These are phyloP conservation scores for Callorhinus ursinus DNA, from an alignment of 2,113 vertebrate genomes.

Conservation along the genomic window DNA sequence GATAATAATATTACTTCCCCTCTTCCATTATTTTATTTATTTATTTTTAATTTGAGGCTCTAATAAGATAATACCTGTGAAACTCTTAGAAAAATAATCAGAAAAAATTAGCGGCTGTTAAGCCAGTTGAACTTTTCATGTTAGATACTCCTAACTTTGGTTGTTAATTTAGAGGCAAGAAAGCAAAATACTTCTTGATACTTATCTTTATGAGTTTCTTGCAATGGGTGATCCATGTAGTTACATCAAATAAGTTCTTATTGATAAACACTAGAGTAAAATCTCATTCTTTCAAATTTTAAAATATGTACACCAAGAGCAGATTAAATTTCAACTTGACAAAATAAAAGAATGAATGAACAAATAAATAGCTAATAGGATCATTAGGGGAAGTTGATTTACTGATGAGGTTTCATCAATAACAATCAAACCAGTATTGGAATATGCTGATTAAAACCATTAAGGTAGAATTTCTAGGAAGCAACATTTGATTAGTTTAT, in stretches of 20 bases:
- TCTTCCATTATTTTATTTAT: background rate
- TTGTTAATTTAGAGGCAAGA: background rate
- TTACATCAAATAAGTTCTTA: background rate
- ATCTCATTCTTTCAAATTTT: background rate
- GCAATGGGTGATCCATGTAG: background rate
- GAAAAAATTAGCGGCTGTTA: background rate
- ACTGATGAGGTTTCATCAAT: background rate
- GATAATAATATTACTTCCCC: background rate
- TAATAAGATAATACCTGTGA: background rate
- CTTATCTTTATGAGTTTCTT: background rate
- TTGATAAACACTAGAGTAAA: background rate
- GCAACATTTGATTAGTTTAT: background rate
- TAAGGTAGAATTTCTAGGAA: constrained; percentile 10
- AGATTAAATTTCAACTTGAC: constrained; percentile 7
- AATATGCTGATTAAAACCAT: background rate
- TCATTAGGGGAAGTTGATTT: background rate
- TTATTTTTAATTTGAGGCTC: background rate
- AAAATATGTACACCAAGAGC: background rate
- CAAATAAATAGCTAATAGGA: background rate
- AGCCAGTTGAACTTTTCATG: background rate
- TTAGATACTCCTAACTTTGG: background rate
- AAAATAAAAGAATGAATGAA: background rate
- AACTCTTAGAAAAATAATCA: background rate
- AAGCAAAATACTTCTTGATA: background rate
- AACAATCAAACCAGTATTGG: background rate